Base-by-base conservation (phyloP, 2,888 invertebrate genomes). In the Drepanosiphum platanoidis region DNA sequence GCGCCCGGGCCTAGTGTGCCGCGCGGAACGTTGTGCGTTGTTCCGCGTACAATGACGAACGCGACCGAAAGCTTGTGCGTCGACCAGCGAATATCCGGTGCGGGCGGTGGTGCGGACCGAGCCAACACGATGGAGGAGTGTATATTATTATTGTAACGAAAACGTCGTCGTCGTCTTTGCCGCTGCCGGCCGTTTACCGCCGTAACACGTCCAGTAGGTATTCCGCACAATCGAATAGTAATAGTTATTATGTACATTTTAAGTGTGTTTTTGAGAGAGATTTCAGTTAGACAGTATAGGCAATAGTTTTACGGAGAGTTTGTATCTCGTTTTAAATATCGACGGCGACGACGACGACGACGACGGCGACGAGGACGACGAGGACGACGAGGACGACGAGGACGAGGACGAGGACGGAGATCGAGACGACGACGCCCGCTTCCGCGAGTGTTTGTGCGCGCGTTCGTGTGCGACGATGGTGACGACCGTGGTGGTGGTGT, bases 1-100 rank as follows among this genome's bases (percentile, higher is more conserved):
- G 86, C 83, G 84, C 86, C 86, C 86, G 87, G 87, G 74, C 87
- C 52, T 42, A 42, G 42, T 42, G 58, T 30, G 61, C 61, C 30
- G 30, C 64, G 22, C n/a, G n/a, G n/a, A 66, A 64, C 61, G 77
- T 64, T 7, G 77, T 61, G 61, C 22, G 42, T 42, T 18, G 78
- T 64, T 39, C 61, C 78, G 64, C 42, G 64, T 66, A 42, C 22
- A 72, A 64, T 64, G 82, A 72, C 32, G 82, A 82, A 72, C 71
- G 82, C 61, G 72, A 74, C 87, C 72, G 82, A 82, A 82, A 82
- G 42, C 82, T 52, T 32, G 82, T 42, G 39, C 72, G 64, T n/a
- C 58, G 71, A 81, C 81, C 22, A 71, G 58, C 64, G 78, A 66
- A 42, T 66, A 78, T 66, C 78, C 78, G 71, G 36, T 81, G 72